These are phyloP conservation scores for Drosophila arawakana DNA, from an alignment of 1,140 invertebrate genomes.

Conservation along the genomic window DNA sequence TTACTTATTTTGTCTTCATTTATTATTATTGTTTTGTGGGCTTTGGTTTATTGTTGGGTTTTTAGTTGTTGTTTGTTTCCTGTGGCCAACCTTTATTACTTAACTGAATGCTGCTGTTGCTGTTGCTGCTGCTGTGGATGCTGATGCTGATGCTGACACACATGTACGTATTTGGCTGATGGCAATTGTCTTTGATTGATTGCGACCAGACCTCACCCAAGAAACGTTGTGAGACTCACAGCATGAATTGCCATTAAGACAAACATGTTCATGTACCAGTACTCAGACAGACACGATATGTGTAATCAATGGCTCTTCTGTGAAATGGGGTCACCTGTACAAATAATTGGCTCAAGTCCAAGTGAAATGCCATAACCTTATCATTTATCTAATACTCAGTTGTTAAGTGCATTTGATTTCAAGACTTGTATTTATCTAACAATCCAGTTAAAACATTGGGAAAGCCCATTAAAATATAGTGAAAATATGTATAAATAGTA, in stretches of 20 bases:
- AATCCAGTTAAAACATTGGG: too few species aligned
- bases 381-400: slow-evolving; percentile 1
- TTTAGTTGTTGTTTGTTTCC: slow-evolving; percentile 21
- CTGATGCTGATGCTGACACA: slow-evolving; percentile 1
- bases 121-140: background rate
- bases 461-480: too few species aligned
- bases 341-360: slow-evolving; percentile 63
- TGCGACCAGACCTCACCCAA: slow-evolving; percentile 34
- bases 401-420: too few species aligned
- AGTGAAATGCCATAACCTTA: slow-evolving; percentile 45
- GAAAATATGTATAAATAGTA: too few species aligned
- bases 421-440: too few species aligned
- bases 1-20: background rate
- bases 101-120: slow-evolving; percentile 22
- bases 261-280: slow-evolving; percentile 6
- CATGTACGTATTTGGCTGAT: slow-evolving; percentile 12
- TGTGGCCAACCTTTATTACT: slow-evolving; percentile 46
- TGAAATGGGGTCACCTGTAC: slow-evolving; percentile 60
- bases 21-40: slow-evolving; percentile 6
- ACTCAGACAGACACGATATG: slow-evolving; percentile 7
- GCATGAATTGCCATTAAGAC: slow-evolving; percentile 55
- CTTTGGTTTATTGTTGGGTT: slow-evolving; percentile 1
- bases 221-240: slow-evolving; percentile 43
- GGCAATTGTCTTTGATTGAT: slow-evolving; percentile 52
- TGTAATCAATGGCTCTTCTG: slow-evolving; percentile 41